Evolutionary conservation across 2,113 vertebrate species (phyloP).

Genomic region (Trichechus manatus): DNA sequence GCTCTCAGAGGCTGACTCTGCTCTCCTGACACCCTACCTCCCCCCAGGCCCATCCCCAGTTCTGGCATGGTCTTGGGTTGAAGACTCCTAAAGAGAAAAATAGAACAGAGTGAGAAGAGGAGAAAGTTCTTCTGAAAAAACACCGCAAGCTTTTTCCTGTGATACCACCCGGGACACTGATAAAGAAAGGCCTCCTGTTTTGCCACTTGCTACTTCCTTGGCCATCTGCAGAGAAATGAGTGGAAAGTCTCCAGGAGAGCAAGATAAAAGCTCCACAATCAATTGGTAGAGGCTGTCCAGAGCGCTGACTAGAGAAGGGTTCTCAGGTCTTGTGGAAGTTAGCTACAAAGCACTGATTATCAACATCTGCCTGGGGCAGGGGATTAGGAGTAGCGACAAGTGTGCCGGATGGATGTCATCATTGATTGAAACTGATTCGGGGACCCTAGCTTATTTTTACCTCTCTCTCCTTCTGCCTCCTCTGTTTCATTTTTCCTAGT

Average conservation of each 20-base stretch:
- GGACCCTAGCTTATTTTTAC: background rate
- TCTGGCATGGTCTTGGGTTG: background rate
- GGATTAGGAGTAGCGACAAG: background rate
- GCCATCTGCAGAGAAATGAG: background rate
- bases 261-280: background rate
- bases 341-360: background rate
- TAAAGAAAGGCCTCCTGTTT: background rate
- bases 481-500: background rate
- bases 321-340: background rate
- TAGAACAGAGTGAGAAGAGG: background rate
- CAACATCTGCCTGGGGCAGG: background rate
- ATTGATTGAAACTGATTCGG: background rate
- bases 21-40: background rate
- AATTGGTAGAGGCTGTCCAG: background rate
- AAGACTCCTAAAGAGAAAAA: constrained; percentile 15
- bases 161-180: background rate
- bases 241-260: background rate
- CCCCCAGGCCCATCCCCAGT: background rate
- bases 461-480: constrained; percentile 9
- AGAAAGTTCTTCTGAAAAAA: constrained; percentile 39
- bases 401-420: background rate
- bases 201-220: background rate
- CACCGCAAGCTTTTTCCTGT: background rate
- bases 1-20: background rate
- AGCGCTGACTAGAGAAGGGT: background rate